A percentile compares a stretch with the other conserved stretches of the same genome.
Conservation (phyloP, 1,140 invertebrate species). For the Pogonomyrmex barbatus region DNA sequence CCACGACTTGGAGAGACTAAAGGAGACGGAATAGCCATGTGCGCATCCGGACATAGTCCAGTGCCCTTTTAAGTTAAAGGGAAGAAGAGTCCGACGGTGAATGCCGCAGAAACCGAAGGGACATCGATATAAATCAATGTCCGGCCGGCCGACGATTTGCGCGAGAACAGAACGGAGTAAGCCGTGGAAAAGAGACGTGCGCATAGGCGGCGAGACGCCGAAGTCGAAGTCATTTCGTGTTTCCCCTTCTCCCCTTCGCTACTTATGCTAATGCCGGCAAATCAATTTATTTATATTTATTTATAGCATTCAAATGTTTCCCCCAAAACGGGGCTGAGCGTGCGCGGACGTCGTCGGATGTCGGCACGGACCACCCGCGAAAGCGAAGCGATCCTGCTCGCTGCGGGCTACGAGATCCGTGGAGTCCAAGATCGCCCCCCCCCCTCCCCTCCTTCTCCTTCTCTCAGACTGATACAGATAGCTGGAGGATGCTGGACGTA, state of each 20-base stretch:
- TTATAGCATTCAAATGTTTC: slow-evolving; percentile 82
- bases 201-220: slow-evolving; percentile 16
- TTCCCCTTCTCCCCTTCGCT: slow-evolving; percentile 66
- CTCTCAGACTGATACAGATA: slow-evolving; percentile 35
- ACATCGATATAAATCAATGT: slow-evolving; percentile 73
- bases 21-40: slow-evolving; percentile 41
- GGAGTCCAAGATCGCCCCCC: background rate
- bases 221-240: background rate
- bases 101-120: slow-evolving; percentile 68
- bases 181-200: slow-evolving; percentile 42
- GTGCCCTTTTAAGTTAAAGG: slow-evolving; percentile 76
- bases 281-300: slow-evolving; percentile 83
- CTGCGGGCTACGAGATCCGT: slow-evolving; percentile 32
- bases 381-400: slow-evolving; percentile 60
- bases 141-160: slow-evolving; percentile 3
- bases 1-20: slow-evolving; percentile 58
- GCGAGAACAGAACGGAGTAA: slow-evolving; percentile 4
- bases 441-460: background rate
- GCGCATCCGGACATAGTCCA: slow-evolving; percentile 53
- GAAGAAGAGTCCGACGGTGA: slow-evolving; percentile 57
- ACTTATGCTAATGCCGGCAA: slow-evolving; percentile 82
- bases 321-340: slow-evolving; percentile 53
- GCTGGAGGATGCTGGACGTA: slow-evolving; percentile 26
- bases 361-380: slow-evolving; percentile 77
- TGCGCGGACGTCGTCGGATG: slow-evolving; percentile 51